Percentiles rank a stretch among this genome's conserved stretches.
These are phyloP conservation scores for Aramus guarauna DNA, from an alignment of 2,113 vertebrate genomes.

Conservation along the genomic window DNA sequence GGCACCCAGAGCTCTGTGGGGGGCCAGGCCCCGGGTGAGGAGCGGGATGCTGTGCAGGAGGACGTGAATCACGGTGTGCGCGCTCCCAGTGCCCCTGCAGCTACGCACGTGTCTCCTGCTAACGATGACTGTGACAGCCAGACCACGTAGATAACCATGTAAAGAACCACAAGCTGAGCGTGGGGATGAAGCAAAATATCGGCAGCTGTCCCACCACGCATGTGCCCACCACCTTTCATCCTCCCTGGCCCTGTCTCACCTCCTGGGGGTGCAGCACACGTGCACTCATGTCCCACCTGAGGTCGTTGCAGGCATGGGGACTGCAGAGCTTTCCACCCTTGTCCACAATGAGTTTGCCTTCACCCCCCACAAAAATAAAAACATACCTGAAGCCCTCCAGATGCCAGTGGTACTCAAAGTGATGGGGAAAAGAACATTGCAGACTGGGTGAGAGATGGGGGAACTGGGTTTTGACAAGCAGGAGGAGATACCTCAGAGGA, in stretches of 20 bases:
- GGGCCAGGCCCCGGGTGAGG: background rate
- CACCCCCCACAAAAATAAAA: background rate
- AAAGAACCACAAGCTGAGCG: background rate
- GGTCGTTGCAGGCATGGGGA: background rate
- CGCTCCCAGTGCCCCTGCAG: background rate
- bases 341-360: background rate
- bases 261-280: fast-evolving
- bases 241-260: background rate
- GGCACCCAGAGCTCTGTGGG: background rate
- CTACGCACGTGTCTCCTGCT: background rate
- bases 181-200: background rate
- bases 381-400: background rate
- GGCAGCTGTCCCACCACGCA: background rate
- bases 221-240: background rate
- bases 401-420: background rate
- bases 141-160: fast-evolving
- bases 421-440: background rate
- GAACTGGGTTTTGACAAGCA: background rate
- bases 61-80: fast-evolving
- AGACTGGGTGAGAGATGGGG: background rate
- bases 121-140: background rate
- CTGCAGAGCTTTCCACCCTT: background rate
- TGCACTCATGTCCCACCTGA: background rate
- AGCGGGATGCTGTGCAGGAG: background rate
- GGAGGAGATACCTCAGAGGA: background rate